Percentiles rank a stretch among this genome's conserved stretches.
Evolutionary conservation across 2,113 vertebrate genomes (phyloP).

Genomic region (Apodemus sylvaticus): DNA sequence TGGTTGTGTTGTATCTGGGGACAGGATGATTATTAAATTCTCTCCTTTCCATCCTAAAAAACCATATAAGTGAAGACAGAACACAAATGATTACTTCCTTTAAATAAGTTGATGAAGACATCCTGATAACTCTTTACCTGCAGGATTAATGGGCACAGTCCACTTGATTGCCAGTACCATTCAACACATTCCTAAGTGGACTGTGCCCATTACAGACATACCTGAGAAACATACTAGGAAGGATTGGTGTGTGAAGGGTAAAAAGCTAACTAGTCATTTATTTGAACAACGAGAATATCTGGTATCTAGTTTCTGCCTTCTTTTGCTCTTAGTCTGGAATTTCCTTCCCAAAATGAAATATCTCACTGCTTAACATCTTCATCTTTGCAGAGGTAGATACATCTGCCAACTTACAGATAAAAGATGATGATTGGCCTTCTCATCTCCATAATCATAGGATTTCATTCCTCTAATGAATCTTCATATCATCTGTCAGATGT

Average conservation of each 20-base stretch:
- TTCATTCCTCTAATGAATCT: neutral
- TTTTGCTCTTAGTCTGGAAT: neutral
- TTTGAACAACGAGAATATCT: neutral
- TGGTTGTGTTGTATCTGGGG: neutral
- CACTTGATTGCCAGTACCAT: neutral
- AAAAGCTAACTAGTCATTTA: neutral
- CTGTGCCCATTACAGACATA: too few species aligned
- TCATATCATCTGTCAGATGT: neutral
- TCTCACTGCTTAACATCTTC: neutral
- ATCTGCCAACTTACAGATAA: neutral
- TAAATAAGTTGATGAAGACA: neutral
- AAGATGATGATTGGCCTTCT: neutral
- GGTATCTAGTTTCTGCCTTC: neutral
- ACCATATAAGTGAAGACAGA: slow-evolving; percentile 60
- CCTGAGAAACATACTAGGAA: too few species aligned
- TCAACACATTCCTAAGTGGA: too few species aligned
- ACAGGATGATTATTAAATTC: slow-evolving; percentile 15
- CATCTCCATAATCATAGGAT: neutral
- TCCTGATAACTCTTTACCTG: neutral
- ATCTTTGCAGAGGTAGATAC: neutral
- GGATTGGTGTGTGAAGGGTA: too few species aligned
- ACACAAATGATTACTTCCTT: slow-evolving; percentile 25
- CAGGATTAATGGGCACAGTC: too few species aligned
- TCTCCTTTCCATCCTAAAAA: neutral
- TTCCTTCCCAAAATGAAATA: neutral